Evolutionary conservation across 2,888 invertebrate genomes (phyloP), one percentile per base, ranked within the genome.

Genomic region (Liopterus haemorrhoidalis): DNA sequence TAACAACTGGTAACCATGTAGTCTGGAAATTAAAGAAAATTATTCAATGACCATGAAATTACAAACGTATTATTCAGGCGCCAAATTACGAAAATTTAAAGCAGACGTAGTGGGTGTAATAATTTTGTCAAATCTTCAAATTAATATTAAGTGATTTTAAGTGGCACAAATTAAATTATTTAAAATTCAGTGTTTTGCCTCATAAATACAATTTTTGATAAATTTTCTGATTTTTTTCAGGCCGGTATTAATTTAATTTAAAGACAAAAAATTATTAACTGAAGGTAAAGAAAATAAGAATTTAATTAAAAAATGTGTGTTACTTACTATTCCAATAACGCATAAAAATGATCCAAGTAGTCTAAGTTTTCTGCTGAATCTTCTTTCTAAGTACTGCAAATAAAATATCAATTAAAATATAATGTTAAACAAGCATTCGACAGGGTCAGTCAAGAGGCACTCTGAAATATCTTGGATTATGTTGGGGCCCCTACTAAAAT

Each of bases 1-100:
- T 78, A 1, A 85, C 85, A 47, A 86, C 81, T 14, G 85, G 85
- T 46, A 87, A 67, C 79, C 85, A 87, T 14, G 79, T 79, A 63
- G 85, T 71, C 85, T 85, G 67, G 50, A 75, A 64, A 20, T 33
- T 19, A 22, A 6, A 22, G 9, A 8, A 8, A 5, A 6, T 22
- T 22, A 22, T 22, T 22, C 6, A 5, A 22, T 8, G 9, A 22
- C 6, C 22, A 22, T 8, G 9, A 22, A 22, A 22, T 6, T 8
- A 22, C 20, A 36, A 18, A 33, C 2, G 14, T 14, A 21, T 20
- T 30, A 2, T 30, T 27, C 37, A 25, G 48, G 37, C 36, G 20
- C 43, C 41, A 38, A 4, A n/a, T n/a, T n/a, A n/a, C n/a, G n/a
- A n/a, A n/a, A n/a, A n/a, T n/a, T n/a, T n/a, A n/a, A n/a, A n/a